A percentile compares a stretch with the other conserved stretches of the same genome.
Conservation (phyloP, 2,113 vertebrate genomes). For the Balaenoptera acutorostrata region DNA sequence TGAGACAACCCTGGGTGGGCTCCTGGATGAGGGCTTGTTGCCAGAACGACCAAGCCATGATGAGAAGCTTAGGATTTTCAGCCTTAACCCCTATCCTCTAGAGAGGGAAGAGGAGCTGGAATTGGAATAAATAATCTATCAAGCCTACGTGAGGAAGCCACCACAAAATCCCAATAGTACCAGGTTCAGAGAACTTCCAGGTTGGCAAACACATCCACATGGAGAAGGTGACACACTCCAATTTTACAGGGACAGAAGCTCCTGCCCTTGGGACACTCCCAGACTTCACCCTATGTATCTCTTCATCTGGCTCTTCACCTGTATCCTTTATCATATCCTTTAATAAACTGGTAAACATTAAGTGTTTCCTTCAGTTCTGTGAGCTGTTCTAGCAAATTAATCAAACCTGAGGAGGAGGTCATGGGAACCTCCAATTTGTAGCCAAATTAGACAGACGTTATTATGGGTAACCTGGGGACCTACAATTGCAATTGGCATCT, state of each 20-base stretch:
- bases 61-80: background rate
- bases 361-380: background rate
- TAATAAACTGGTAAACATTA: background rate
- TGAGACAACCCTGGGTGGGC: background rate
- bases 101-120: background rate
- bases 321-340: background rate
- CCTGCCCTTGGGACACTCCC: background rate
- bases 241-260: background rate
- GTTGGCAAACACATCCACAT: background rate
- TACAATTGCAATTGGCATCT: background rate
- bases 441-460: background rate
- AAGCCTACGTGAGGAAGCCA: background rate
- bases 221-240: background rate
- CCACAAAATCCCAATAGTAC: background rate
- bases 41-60: background rate
- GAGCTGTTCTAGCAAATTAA: background rate
- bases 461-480: background rate
- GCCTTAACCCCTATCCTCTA: background rate
- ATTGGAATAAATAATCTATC: background rate
- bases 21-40: background rate
- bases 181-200: background rate
- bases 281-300: background rate
- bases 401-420: background rate
- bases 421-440: background rate
- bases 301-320: background rate